Evolutionary conservation across 2,797 vertebrate species (phyloP), one percentile per base, ranked within the genome.

Genomic region (Arrhamphus sclerolepis): DNA sequence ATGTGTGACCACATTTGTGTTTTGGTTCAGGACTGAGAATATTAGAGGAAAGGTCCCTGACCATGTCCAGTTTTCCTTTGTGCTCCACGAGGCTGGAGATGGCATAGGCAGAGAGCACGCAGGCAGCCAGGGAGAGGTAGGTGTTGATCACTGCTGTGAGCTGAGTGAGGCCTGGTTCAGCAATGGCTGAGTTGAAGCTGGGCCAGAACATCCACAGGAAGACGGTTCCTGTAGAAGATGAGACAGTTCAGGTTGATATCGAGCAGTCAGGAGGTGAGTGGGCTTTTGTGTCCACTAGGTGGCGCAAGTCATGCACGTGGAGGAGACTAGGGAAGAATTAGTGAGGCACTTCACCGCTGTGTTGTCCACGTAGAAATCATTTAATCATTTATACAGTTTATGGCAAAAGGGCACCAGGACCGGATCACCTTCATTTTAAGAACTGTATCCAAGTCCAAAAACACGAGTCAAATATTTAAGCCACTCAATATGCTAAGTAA

Each of bases 201-300:
- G 97, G 97, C 97, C 97, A 99, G 83, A 98, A 98, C 85, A 98
- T 92, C 97, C 97, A 98, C 31, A 99, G 86, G 80, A 95, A 98
- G 60, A 99, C 88, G 0, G 96, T 96, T 51, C 97, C 97, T 99
- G 86, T 10, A 54, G n/a, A 56, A 26, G 5, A 56, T 14, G 4
- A 26, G 14, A 38, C 34, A 38, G 3, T 38, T 38, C 11, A 38
- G 13, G 34, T 16, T 5, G 14, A 14, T 13, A 34, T 34, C 31
- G 5, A 38, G 11, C 34, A 38, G 34, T 38, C 14, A 38, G 34
- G 34, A 38, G 34, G 2, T 14, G n/a, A 26, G 22, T 22, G 7
- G 19, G 2, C 40, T 19, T 54, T 56, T 65, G 0, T 75, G 28
- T 67, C 83, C 88, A 83, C 83, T 51, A 84, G 87, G 60, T 68